These are phyloP conservation scores for Callinectes sapidus DNA, from an alignment of 2,888 invertebrate species.

Conservation along the genomic window DNA sequence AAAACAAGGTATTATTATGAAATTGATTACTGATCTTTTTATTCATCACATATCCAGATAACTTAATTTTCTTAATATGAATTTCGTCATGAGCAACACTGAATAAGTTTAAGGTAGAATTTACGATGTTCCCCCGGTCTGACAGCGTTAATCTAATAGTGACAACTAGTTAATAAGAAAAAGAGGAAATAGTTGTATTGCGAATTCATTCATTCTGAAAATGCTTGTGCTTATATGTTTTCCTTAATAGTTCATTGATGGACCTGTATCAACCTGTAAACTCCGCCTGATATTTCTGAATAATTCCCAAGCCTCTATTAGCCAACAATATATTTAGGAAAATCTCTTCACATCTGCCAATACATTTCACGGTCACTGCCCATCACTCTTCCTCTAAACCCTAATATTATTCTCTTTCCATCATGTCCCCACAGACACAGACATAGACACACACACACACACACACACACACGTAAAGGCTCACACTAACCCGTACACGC, in stretches of 20 bases:
- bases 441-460: not conserved
- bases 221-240: not conserved
- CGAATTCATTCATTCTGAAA: not conserved
- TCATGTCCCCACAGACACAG: not conserved
- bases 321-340: not conserved
- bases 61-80: not conserved
- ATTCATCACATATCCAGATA: not conserved
- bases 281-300: not conserved
- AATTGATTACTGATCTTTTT: too few species aligned
- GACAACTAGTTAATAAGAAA: not conserved
- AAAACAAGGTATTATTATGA: too few species aligned
- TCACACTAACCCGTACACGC: not conserved
- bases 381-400: not conserved
- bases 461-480: not conserved
- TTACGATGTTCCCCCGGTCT: not conserved
- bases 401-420: constrained; percentile 18
- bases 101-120: not conserved
- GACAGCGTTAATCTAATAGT: not conserved
- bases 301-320: not conserved
- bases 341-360: not conserved
- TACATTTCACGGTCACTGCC: not conserved
- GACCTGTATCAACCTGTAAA: not conserved
- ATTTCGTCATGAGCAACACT: not conserved
- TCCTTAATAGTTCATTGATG: not conserved
- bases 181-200: not conserved